These are phyloP conservation scores for Vanessa atalanta DNA, from an alignment of 1,140 invertebrate species.

Conservation along the genomic window DNA sequence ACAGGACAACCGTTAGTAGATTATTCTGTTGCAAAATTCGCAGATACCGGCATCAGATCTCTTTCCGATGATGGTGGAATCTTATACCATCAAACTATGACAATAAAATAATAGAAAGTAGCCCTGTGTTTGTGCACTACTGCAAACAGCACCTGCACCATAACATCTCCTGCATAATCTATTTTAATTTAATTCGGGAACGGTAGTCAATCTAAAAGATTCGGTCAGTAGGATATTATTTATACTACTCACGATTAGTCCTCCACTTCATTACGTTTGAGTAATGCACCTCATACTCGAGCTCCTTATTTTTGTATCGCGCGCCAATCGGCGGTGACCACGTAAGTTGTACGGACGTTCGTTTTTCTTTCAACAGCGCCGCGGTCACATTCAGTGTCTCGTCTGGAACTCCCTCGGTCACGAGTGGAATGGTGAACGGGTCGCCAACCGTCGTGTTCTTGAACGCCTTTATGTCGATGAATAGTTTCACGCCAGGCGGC, in stretches of 20 bases:
- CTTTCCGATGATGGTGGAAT: too few species aligned
- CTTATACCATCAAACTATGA: too few species aligned
- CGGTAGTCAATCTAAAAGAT: too few species aligned
- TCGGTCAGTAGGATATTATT: too few species aligned
- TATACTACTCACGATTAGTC: constrained; percentile 53
- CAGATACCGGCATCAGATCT: too few species aligned
- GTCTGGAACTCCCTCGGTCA: constrained; percentile 80
- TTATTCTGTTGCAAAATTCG: too few species aligned
- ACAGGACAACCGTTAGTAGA: too few species aligned
- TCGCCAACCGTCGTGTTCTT: constrained; percentile 83
- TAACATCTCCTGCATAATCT: too few species aligned
- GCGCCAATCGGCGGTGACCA: constrained; percentile 83
- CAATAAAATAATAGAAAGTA: too few species aligned
- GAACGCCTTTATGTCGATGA: constrained; percentile 83
- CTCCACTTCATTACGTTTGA: constrained; percentile 45
- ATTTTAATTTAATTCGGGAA: too few species aligned
- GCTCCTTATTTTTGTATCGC: constrained; percentile 57
- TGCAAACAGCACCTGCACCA: too few species aligned
- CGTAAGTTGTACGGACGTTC: constrained; percentile 83
- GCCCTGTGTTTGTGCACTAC: too few species aligned
- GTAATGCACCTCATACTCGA: constrained; percentile 81
- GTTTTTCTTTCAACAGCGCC: constrained; percentile 80
- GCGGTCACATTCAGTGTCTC: constrained; percentile 74
- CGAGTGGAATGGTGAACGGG: constrained; percentile 73
- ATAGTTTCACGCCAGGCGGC: constrained; percentile 82